Evolutionary conservation across 2,797 vertebrate genomes (phyloP), one percentile per base, ranked within the genome.

Genomic region (Hippopotamyrus pictus): DNA sequence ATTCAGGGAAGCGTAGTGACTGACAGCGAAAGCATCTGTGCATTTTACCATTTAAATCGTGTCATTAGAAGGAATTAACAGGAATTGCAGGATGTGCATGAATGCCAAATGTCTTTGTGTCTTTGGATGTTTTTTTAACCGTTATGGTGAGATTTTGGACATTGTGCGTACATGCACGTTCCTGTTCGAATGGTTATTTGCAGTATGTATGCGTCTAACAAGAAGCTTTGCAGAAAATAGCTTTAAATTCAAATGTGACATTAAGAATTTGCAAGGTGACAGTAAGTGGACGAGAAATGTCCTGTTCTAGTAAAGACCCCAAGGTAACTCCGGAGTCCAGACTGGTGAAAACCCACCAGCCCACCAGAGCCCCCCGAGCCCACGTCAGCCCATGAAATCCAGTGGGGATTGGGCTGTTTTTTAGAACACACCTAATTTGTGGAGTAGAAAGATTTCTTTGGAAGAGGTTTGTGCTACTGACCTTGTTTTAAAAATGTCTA

Each of bases 181-280:
- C 54, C 19, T 73, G 57, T 88, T 65, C 79, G 62, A 59, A 17
- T 51, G 33, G 4, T 48, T 89, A 11, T 87, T 84, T 83, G 82
- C 69, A 82, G 89, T 90, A 88, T 93, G 57, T 94, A 92, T 92
- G 92, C 92, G 90, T 92, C 90, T 91, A 94, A 93, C 82, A 90
- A 89, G 92, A 89, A 89, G 86, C 14, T 73, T 91, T 92, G 90
- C 65, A 51, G 88, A 88, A 90, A 91, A 92, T 90, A 93, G 92
- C 89, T 92, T 93, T 91, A 65, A 92, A 89, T 92, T 89, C 90
- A 37, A 94, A 54, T 76, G 89, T 92, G 86, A 54, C 91, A 84
- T 93, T 73, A 79, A 91, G 88, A 92, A 91, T 92, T 89, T 92
- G 91, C 90, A 89, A 79, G 76, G 69, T 88, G 69, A 57, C 53